Evolutionary conservation across 2,113 vertebrate species (phyloP), one percentile per base, ranked within the genome.

Genomic region (Pangasianodon hypophthalmus): DNA sequence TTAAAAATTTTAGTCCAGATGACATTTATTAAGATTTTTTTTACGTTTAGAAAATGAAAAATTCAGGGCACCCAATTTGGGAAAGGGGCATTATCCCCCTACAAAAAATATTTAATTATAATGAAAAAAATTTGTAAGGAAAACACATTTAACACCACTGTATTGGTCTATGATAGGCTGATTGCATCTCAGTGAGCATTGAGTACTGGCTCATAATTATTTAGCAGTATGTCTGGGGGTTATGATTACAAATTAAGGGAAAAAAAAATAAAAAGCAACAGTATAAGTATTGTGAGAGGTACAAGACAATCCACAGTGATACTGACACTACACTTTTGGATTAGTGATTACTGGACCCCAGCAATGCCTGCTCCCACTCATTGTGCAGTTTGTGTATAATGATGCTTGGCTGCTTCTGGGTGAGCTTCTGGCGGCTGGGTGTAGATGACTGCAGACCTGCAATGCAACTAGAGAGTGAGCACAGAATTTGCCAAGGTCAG

Each of bases 381-480:
- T 24, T 44, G 37, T 75, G 13, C 41, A 10, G 24, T 46, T 48
- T 79, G 75, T 48, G 24, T 29, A 79, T 14, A 80, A 29, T n/a
- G 46, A 82, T 54, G 48, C 79, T n/a, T 54, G 29, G 29, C 32
- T 82, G 79, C 48, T 54, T 8, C 69, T 44, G 71, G 21, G 9
- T 52, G 77, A 52, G 16, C 10, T 87, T 37, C 41, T 41, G 58
- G 46, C 19, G 18, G n/a, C 87, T 67, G 60, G 46, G 77, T 52
- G 41, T 88, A 48, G 37, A 32, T 67, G 46, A 71, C 24, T 19
- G 6, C 21, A 62, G 58, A 24, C 24, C 86, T 29, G 13, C 4
- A 60, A 58, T 18, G 64, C 88, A 91, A 88, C 90, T 44, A 26
- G 9, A 69, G 62, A 48, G 54, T 21, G 26, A 89, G 64, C 44